Percentiles rank a stretch among this genome's conserved stretches.
These are phyloP conservation scores for Eilema griseolum DNA, from an alignment of 2,888 invertebrate genomes.

Conservation along the genomic window DNA sequence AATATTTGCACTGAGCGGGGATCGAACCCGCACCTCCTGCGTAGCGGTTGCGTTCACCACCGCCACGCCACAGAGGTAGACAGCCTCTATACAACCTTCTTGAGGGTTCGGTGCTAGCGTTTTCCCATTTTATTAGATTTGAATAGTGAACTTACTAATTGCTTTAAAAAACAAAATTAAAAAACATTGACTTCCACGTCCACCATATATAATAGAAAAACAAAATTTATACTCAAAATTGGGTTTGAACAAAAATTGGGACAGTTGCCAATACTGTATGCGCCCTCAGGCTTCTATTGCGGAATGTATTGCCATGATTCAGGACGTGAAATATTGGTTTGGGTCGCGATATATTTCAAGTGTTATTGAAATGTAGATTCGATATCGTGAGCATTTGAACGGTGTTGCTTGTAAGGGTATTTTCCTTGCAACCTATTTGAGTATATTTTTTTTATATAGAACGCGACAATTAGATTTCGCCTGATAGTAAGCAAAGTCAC, in stretches of 20 bases:
- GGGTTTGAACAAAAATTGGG: slow-evolving; percentile 30
- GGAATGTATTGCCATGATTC: slow-evolving; percentile 24
- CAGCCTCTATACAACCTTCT: too few species aligned
- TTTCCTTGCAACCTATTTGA: not conserved
- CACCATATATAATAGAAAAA: not conserved
- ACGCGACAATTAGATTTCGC: too few species aligned
- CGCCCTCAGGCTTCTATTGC: slow-evolving; percentile 21
- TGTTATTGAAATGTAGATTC: slow-evolving; percentile 29
- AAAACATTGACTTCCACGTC: not conserved
- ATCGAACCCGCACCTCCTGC: too few species aligned
- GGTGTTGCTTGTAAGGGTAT: not conserved
- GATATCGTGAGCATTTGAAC: slow-evolving; percentile 4
- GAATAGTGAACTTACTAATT: too few species aligned
- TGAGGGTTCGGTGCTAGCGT: too few species aligned
- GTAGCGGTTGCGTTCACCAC: too few species aligned
- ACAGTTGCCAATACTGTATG: slow-evolving; percentile 30
- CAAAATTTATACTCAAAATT: slow-evolving; percentile 25
- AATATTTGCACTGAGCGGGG: too few species aligned
- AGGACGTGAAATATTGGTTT: slow-evolving; percentile 39
- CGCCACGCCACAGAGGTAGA: too few species aligned
- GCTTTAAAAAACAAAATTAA: too few species aligned
- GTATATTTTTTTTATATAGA: not conserved
- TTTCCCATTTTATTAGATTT: too few species aligned
- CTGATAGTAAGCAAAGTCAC: too few species aligned
- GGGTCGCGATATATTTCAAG: slow-evolving; percentile 17